A percentile compares a stretch with the other conserved stretches of the same genome.
These are phyloP conservation scores for Chionodraco myersi DNA, from an alignment of 2,113 vertebrate genomes.

Conservation along the genomic window DNA sequence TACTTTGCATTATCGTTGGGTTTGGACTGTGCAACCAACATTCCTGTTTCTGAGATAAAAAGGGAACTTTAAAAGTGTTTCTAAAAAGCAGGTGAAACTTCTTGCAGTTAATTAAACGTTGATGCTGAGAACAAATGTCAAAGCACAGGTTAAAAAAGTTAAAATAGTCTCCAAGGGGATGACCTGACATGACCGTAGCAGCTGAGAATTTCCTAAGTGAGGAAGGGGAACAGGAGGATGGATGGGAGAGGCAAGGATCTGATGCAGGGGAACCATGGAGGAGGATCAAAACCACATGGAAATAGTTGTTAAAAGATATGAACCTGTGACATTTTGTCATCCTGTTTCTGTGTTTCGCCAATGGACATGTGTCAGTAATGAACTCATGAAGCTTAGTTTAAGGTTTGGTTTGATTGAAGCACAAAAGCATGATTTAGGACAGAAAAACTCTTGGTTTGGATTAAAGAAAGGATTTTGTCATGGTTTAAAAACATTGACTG, in stretches of 20 bases:
- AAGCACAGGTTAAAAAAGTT: constrained; percentile 38
- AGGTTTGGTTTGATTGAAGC: background rate
- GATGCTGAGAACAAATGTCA: background rate
- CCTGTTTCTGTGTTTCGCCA: background rate
- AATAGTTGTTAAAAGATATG: background rate
- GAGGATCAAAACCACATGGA: constrained; percentile 10
- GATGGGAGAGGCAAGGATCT: background rate
- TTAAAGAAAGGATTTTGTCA: background rate
- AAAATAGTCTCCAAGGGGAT: constrained; percentile 41
- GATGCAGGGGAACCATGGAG: constrained; percentile 8
- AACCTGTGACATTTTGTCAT: constrained; percentile 1
- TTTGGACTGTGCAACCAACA: constrained; percentile 6
- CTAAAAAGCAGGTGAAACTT: background rate
- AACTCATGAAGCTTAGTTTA: background rate
- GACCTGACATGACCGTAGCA: constrained; percentile 43
- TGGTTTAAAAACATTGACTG: background rate
- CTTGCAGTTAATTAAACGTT: background rate
- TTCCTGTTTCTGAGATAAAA: background rate
- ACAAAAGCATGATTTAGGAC: background rate
- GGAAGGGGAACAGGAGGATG: constrained; percentile 4
- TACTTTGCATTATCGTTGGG: constrained; percentile 37
- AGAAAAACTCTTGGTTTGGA: background rate
- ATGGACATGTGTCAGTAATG: background rate
- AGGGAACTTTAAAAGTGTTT: background rate
- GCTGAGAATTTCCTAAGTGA: constrained; percentile 65